These are phyloP conservation scores for Ylistrum balloti DNA, from an alignment of 1,140 invertebrate species.

Conservation along the genomic window DNA sequence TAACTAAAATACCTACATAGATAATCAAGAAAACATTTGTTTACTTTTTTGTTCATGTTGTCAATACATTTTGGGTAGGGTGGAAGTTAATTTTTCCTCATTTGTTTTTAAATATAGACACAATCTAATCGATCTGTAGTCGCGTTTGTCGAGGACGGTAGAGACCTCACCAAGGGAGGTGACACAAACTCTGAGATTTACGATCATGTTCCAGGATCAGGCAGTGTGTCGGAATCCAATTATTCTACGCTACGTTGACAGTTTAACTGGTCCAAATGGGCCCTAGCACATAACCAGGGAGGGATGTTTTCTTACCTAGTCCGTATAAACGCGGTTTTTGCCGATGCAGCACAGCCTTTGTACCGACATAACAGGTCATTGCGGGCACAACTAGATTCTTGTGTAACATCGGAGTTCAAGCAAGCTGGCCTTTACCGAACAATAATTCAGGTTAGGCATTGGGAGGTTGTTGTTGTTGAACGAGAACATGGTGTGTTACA, in stretches of 20 bases:
- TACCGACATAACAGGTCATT: neutral
- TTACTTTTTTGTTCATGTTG: too few relatives aligned
- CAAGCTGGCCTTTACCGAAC: neutral
- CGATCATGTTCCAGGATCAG: neutral
- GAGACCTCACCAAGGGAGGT: slow-evolving; percentile 5
- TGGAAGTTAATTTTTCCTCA: neutral
- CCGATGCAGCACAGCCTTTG: neutral
- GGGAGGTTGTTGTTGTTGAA: too few relatives aligned
- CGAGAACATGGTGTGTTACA: too few relatives aligned
- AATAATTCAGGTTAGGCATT: neutral
- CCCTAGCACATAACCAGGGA: neutral
- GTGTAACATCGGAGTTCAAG: neutral
- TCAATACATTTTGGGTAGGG: neutral
- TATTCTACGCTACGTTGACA: slow-evolving; percentile 7
- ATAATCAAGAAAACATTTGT: too few relatives aligned
- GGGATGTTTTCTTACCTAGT: neutral
- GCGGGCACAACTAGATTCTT: neutral
- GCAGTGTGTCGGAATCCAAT: slow-evolving; percentile 25
- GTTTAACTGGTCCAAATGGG: slow-evolving; percentile 16
- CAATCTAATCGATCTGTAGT: neutral
- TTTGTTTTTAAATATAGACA: slow-evolving; percentile 23
- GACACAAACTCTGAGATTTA: slow-evolving; percentile 14
- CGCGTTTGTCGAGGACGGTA: neutral
- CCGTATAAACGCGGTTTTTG: neutral
- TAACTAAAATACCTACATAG: too few relatives aligned